Evolutionary conservation across 2,797 vertebrate genomes (phyloP).

Genomic region (Poecile montanus): DNA sequence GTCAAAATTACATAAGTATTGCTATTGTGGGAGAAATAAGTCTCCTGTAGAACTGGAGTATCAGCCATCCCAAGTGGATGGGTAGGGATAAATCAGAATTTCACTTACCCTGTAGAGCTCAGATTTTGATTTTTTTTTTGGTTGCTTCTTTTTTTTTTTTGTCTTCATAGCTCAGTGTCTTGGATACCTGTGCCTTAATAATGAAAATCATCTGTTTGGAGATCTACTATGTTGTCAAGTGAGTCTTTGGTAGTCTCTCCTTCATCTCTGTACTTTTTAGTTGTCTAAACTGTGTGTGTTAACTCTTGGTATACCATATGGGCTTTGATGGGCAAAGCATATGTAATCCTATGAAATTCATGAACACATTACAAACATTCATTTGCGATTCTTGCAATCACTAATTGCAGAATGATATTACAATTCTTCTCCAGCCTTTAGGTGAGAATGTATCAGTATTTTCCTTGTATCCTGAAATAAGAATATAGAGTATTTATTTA

Average conservation of each 20-base stretch:
- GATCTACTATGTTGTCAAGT: constrained; percentile 97
- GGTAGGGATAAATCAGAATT: neutral
- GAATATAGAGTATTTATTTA: neutral
- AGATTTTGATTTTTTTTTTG: neutral
- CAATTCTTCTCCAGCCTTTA: neutral
- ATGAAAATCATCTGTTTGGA: constrained; percentile 98
- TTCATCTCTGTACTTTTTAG: neutral
- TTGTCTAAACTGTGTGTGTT: neutral
- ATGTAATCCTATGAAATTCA: neutral
- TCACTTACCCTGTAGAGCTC: neutral
- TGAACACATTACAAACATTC: neutral
- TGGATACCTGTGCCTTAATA: constrained; percentile 96
- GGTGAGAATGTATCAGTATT: neutral
- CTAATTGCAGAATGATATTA: neutral
- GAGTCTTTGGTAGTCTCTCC: constrained; percentile 51
- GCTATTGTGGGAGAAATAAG: neutral
- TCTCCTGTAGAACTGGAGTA: neutral
- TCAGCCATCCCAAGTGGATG: neutral
- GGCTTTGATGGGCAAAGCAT: neutral
- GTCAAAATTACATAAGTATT: neutral
- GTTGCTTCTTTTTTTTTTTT: neutral
- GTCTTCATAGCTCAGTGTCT: constrained; percentile 85
- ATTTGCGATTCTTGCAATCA: neutral
- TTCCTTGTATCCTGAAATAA: neutral
- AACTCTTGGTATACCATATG: neutral